Base-by-base conservation (phyloP, 2,888 invertebrate genomes). In the Oligia latruncula region DNA sequence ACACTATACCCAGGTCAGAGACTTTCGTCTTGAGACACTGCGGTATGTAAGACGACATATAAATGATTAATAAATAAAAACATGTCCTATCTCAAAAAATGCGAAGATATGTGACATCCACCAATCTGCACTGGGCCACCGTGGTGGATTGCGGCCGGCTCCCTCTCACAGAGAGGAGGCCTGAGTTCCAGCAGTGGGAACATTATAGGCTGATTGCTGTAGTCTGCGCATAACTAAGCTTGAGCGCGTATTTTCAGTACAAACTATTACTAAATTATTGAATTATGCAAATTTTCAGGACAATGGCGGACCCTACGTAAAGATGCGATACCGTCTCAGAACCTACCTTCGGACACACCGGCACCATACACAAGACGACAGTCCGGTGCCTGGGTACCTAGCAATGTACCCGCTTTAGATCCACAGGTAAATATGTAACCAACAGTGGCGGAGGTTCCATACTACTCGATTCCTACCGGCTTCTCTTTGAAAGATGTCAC, bases 221-320 rank as follows among this genome's bases (percentile, higher is more conserved):
- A 29, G 29, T 29, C 29, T 29, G 29, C 29, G 29, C 29, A 29
- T 29, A 29, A 29, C 29, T 29, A 29, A 29, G 29, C 29, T 29
- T 29, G 29, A 29, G 55, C 8, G 15, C 29, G 1, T 17, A 17
- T 29, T 62, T 64, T 64, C 3, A 64, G 17, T 11, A 23, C 20
- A 65, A 65, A 40, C 20, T 40, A 40, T 65, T 40, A 40, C 4
- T 65, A 65, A 65, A 65, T 40, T 20, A 0, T 65, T 40, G 29
- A 15, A 20, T 67, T 9, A n/a, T 67, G n/a, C 2, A 2, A 43
- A 62, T n/a, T 71, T 91, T 4, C 91, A 97, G 97, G 97, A 0
- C 97, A 96, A 88, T 97, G 96, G 96, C 87, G 95, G 71, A 96
- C 97, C 0, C 90, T 97, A 0, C 94, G 96, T 3, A 97, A 97